Conservation (phyloP, 64 coral and sea anemone genomes). For the Montipora cactus region DNA sequence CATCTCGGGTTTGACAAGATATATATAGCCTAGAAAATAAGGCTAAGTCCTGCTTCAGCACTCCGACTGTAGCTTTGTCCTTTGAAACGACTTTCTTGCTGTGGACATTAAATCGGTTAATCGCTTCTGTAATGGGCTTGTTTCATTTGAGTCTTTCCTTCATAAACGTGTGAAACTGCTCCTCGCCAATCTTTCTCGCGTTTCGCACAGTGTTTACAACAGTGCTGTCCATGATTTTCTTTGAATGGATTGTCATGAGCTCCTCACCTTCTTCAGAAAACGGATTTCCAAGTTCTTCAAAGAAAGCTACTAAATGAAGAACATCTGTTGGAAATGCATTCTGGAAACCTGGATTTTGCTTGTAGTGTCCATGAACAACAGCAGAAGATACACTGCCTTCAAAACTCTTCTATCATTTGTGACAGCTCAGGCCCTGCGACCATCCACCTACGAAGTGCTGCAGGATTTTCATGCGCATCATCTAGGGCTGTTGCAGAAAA, state of each 20-base stretch:
- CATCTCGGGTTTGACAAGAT: conserved; percentile 19
- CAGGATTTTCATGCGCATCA: conserved; percentile 35
- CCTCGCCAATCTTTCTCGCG: conserved; percentile 1
- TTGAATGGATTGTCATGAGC: conserved; percentile 37
- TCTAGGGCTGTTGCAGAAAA: conserved; percentile 18
- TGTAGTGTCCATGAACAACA: not conserved
- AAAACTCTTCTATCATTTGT: conserved; percentile 24
- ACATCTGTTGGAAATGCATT: conserved; percentile 26
- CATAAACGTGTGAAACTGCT: not conserved
- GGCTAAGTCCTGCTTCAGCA: conserved; percentile 39
- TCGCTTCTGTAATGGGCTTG: conserved; percentile 20
- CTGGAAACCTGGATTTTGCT: conserved; percentile 11
- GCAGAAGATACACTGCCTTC: not conserved
- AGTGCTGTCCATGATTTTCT: conserved; percentile 12
- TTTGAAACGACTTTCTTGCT: conserved; percentile 23
- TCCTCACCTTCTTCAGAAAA: not conserved
- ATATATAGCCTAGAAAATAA: conserved; percentile 14
- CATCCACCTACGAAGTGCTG: conserved; percentile 41
- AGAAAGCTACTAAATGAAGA: not conserved
- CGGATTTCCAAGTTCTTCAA: conserved; percentile 36
- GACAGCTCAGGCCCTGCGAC: conserved; percentile 14
- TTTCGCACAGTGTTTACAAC: not conserved
- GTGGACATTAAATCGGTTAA: not conserved
- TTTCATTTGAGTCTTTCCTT: not conserved
- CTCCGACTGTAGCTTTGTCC: conserved; percentile 9